A percentile compares a stretch with the other conserved stretches of the same genome.
These are phyloP conservation scores for Rhinoraja longicauda DNA, from an alignment of 2,797 vertebrate species.

Conservation along the genomic window DNA sequence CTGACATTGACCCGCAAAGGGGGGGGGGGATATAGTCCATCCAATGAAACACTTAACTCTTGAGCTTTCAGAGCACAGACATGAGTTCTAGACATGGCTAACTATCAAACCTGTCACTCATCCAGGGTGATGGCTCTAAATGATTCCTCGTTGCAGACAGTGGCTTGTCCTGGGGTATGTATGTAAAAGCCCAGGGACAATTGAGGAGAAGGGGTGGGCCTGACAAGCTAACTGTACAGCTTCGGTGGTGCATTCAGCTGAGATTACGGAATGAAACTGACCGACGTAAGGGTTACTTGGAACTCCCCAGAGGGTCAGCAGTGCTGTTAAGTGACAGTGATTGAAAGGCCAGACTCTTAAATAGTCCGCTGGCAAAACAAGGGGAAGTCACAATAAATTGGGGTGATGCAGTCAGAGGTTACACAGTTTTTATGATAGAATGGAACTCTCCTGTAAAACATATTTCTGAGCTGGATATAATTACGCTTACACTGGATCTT, in stretches of 20 bases:
- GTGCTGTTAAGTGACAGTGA: neutral
- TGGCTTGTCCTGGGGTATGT: neutral
- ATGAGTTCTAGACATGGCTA: neutral
- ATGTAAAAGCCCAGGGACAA: too few species aligned
- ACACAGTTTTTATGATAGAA: neutral
- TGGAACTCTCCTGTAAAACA: neutral
- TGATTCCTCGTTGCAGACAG: neutral
- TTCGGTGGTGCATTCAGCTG: neutral
- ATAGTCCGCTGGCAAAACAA: neutral
- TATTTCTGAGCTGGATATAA: too few species aligned
- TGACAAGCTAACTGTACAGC: neutral
- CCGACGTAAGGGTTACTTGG: neutral
- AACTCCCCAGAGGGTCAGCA: neutral
- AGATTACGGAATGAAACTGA: neutral
- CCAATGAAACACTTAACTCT: neutral
- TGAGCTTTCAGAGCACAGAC: neutral
- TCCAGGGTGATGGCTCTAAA: neutral
- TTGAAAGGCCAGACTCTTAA: neutral
- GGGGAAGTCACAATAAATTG: neutral
- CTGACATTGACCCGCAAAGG: constrained; percentile 3
- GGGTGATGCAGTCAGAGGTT: neutral
- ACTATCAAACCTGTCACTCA: constrained; percentile 7
- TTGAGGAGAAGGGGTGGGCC: neutral
- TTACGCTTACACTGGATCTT: neutral
- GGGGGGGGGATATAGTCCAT: neutral